Evolutionary conservation across 1,140 invertebrate species (phyloP), one percentile per base, ranked within the genome.

Genomic region (Dolichoris vasculosae): DNA sequence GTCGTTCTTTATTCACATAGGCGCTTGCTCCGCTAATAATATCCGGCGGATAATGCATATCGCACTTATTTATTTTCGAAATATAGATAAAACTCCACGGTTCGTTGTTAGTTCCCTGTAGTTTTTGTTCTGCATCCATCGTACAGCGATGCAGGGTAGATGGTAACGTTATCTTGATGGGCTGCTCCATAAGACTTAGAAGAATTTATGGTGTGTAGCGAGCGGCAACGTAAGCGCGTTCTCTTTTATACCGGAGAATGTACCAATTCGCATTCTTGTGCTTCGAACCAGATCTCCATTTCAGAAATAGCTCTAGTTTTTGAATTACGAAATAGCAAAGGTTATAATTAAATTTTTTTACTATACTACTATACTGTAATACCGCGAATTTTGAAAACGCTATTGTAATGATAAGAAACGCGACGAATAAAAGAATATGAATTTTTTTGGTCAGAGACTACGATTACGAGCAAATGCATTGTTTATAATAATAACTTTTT

Each of bases 201-300:
- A 82, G 69, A 82, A 82, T 82, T 82, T 82, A 82, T 71, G 81
- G 69, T 26, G 20, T 82, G 23, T 63, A 30, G 20, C 11, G 67
- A 9, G 67, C 23, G 40, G 43, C 48, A 4, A 2, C 23, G 79
- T 46, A 69, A 32, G 38, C 64, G 80, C 23, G 20, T 40, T 55
- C 80, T 71, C 64, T 35, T 40, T 59, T 75, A 2, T 7, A 9
- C 38, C 7, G 0, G 38, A 73, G 73, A 83, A 83, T 83, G 73
- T 75, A 75, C 67, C 17, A 82, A 82, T 82, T 82, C 81, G 46
- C 73, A 83, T 83, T 77, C 82, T 77, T 67, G 13, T 26, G 73
- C 59, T 40, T 67, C 59, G n/a, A 83, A 82, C 32, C 17, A 63
- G 64, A 51, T 43, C 43, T 35, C 30, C 0, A 3, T 82, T 32